A percentile compares a stretch with the other conserved stretches of the same genome.
Conservation (phyloP, 1,140 invertebrate genomes). For the Caligus rogercresseyi region DNA sequence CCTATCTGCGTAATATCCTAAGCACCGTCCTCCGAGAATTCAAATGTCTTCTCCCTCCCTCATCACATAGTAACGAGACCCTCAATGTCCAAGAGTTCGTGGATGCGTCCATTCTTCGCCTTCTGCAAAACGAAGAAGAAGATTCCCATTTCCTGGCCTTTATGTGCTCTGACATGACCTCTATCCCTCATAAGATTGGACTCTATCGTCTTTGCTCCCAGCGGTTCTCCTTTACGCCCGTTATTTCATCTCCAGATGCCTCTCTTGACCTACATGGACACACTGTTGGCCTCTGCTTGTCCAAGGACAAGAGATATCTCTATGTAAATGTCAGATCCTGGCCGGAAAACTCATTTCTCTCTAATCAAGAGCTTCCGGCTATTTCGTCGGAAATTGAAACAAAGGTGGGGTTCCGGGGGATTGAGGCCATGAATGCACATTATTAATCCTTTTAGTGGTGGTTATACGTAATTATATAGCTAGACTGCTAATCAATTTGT, state of each 20-base stretch:
- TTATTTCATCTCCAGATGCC: neutral
- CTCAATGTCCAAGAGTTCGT: neutral
- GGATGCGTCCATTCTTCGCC: neutral
- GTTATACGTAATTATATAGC: too few species aligned
- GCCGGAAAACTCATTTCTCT: conserved; percentile 57
- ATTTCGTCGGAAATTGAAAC: conserved; percentile 82
- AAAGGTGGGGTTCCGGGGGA: conserved; percentile 68
- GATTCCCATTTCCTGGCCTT: neutral
- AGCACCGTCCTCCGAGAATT: neutral
- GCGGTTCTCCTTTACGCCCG: neutral
- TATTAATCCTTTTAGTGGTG: neutral
- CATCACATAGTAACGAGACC: too few species aligned
- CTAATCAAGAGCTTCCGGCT: conserved; percentile 56
- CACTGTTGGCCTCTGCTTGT: conserved; percentile 71
- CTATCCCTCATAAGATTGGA: neutral
- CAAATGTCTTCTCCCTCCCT: too few species aligned
- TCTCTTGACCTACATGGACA: conserved; percentile 65
- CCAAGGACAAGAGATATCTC: conserved; percentile 66
- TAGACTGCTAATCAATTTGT: too few species aligned
- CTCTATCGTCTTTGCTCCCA: neutral
- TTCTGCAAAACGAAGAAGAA: neutral
- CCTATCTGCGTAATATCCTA: neutral
- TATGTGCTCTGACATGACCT: neutral
- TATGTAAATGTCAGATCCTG: conserved; percentile 73
- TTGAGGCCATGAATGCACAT: too few species aligned